These are phyloP conservation scores for Xiphophorus couchianus DNA, from an alignment of 2,113 vertebrate species.

Conservation along the genomic window DNA sequence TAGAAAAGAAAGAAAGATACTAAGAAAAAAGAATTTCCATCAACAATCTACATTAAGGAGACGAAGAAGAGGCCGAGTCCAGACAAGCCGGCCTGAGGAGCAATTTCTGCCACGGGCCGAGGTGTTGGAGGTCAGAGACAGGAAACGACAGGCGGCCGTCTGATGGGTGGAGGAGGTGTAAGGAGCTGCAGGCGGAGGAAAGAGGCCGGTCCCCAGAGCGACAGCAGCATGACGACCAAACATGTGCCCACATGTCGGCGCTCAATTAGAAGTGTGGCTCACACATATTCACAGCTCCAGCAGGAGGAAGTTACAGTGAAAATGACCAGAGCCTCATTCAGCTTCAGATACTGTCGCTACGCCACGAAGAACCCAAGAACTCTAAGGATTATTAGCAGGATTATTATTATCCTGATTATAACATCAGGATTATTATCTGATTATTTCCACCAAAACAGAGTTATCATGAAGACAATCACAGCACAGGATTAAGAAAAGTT, in stretches of 20 bases:
- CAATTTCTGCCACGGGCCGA: not conserved
- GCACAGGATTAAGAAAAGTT: not conserved
- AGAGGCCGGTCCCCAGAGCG: slow-evolving; percentile 2
- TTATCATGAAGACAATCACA: not conserved
- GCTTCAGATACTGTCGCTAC: slow-evolving; percentile 33
- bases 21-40: not conserved
- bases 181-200: slow-evolving; percentile 7
- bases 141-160: slow-evolving; percentile 15
- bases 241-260: slow-evolving; percentile 53
- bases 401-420: not conserved
- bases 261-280: slow-evolving; percentile 60
- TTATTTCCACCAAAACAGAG: not conserved
- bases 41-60: not conserved
- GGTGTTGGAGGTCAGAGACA: slow-evolving; percentile 17
- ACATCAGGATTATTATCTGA: not conserved
- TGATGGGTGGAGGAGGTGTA: slow-evolving; percentile 12
- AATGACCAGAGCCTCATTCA: slow-evolving; percentile 31
- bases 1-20: not conserved
- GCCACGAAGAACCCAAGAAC: slow-evolving; percentile 12
- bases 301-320: slow-evolving; percentile 32
- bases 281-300: slow-evolving; percentile 24
- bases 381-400: not conserved
- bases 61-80: not conserved
- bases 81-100: not conserved
- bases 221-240: slow-evolving; percentile 20